Percentiles rank a stretch among this genome's conserved stretches.
phyloP scores from a whole-genome alignment of 2,797 vertebrate species.

The Diplodus sargus region DNA sequence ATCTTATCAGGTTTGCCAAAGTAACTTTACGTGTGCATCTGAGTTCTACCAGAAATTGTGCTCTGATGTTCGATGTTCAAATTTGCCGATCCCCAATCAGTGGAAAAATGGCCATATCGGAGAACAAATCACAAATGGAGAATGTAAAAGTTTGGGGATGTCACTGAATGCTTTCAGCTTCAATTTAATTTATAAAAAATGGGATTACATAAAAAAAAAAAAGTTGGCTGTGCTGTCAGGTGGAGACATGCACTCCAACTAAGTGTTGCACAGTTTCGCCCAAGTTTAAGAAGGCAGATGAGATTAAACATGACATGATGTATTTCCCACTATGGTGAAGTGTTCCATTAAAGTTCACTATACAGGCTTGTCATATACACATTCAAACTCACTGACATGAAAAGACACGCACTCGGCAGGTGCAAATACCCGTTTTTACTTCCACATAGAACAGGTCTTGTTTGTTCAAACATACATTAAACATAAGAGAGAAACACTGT shows the following conservation, averaged over 20 bases:
- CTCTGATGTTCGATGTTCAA: too few species aligned
- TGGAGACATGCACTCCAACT: too few species aligned
- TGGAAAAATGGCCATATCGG: too few species aligned
- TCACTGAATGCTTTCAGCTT: background rate
- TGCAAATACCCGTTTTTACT: constrained; percentile 23
- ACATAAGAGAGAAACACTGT: constrained; percentile 39
- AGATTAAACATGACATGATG: too few species aligned
- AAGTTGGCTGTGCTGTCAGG: background rate
- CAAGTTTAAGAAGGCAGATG: too few species aligned
- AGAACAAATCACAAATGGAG: too few species aligned
- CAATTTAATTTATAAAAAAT: background rate
- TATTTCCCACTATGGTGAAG: constrained; percentile 1
- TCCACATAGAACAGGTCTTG: background rate
- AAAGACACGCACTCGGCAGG: background rate
- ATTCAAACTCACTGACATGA: background rate
- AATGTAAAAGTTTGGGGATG: too few species aligned
- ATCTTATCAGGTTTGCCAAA: too few species aligned
- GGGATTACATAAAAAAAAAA: background rate
- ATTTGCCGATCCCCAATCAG: too few species aligned
- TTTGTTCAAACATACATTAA: constrained; percentile 50
- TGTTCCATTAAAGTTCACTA: constrained; percentile 1
- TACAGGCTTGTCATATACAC: background rate
- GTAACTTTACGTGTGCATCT: too few species aligned
- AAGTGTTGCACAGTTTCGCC: too few species aligned
- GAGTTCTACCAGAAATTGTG: too few species aligned